Conservation (phyloP, 2,888 invertebrate genomes). For the Rhagium mordax region DNA sequence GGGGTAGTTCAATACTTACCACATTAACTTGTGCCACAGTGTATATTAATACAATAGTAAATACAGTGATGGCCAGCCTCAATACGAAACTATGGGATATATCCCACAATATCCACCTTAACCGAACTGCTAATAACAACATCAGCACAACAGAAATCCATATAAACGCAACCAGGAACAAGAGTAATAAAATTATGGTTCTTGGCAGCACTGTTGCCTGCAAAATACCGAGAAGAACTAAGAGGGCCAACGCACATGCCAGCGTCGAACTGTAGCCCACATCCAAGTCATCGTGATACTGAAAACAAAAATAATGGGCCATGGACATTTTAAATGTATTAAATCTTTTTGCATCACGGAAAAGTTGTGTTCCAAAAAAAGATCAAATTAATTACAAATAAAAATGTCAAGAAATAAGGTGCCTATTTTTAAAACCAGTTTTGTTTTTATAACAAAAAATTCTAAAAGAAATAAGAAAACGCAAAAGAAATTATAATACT, state of each 20-base stretch:
- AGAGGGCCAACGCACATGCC: slow-evolving; percentile 82
- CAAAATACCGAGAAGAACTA: slow-evolving; percentile 83
- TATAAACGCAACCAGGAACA: slow-evolving; percentile 91
- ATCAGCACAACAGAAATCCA: slow-evolving; percentile 93
- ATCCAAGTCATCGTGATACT: slow-evolving; percentile 91
- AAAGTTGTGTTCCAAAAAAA: too few species aligned
- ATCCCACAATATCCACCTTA: slow-evolving; percentile 90
- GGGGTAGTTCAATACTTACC: slow-evolving; percentile 78
- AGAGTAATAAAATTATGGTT: slow-evolving; percentile 85
- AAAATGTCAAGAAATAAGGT: too few species aligned
- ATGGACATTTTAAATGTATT: too few species aligned
- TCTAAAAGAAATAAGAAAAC: slow-evolving; percentile 47
- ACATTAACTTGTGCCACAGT: slow-evolving; percentile 94
- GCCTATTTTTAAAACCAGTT: too few species aligned
- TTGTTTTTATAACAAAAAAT: not conserved
- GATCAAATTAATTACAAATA: too few species aligned
- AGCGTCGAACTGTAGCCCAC: slow-evolving; percentile 88
- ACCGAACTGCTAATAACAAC: slow-evolving; percentile 85
- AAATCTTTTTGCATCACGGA: too few species aligned
- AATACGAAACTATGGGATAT: slow-evolving; percentile 87
- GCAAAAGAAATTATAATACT: too few species aligned
- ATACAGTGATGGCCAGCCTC: slow-evolving; percentile 88
- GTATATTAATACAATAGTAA: slow-evolving; percentile 89
- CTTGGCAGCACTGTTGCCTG: slow-evolving; percentile 88
- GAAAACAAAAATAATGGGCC: slow-evolving; percentile 57